Evolutionary conservation across 2,888 invertebrate species (phyloP).

Genomic region (Eulithis testata): DNA sequence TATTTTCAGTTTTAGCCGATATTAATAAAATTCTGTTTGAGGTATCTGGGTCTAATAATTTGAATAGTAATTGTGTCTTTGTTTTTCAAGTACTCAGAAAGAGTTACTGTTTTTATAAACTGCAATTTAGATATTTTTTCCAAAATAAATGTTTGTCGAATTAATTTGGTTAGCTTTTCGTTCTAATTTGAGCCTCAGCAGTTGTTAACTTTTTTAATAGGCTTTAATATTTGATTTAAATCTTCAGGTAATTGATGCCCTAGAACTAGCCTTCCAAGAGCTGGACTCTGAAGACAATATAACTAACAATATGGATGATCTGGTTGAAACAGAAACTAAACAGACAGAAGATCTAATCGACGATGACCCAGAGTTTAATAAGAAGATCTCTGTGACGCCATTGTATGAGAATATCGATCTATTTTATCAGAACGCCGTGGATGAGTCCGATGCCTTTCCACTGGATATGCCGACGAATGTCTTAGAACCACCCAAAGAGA

Average conservation of each 20-base stretch:
- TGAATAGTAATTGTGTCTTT: constrained; percentile 16
- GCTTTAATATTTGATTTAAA: constrained; percentile 30
- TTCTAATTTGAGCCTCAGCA: constrained; percentile 34
- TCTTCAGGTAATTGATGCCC: constrained; percentile 85
- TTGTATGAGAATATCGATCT: constrained; percentile 86
- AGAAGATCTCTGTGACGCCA: constrained; percentile 79
- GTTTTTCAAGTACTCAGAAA: background rate
- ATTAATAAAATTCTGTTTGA: constrained; percentile 20
- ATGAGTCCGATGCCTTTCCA: constrained; percentile 73
- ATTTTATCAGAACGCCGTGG: constrained; percentile 73
- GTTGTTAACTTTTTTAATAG: constrained; percentile 9
- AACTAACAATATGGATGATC: constrained; percentile 65
- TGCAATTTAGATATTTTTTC: constrained; percentile 34
- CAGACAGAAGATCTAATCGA: constrained; percentile 27
- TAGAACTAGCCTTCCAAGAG: constrained; percentile 86
- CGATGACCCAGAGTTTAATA: constrained; percentile 57
- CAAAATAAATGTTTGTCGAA: constrained; percentile 38
- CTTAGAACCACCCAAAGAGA: constrained; percentile 92
- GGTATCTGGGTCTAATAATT: constrained; percentile 7
- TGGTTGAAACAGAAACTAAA: constrained; percentile 42
- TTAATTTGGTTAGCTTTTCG: constrained; percentile 41
- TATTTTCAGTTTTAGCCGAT: constrained; percentile 26
- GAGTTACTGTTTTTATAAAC: constrained; percentile 13
- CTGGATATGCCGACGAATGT: constrained; percentile 84
- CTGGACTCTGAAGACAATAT: constrained; percentile 81